These are phyloP conservation scores for Aethes cnicana DNA, from an alignment of 2,888 invertebrate species.

Conservation along the genomic window DNA sequence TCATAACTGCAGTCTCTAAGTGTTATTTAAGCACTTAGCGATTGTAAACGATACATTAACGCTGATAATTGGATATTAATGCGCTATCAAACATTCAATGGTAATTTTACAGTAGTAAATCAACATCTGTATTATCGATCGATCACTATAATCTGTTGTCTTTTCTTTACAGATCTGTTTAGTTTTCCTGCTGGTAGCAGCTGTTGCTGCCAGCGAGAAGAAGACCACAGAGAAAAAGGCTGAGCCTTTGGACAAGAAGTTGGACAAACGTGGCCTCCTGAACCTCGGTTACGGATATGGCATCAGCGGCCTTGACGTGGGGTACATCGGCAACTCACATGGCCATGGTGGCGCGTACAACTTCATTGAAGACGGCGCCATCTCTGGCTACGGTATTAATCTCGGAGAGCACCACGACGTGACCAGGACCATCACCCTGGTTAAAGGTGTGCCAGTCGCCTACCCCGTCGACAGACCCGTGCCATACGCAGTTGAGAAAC, in stretches of 20 bases:
- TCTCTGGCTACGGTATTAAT: conserved; percentile 48
- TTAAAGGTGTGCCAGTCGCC: conserved; percentile 85
- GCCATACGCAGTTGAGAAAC: conserved; percentile 85
- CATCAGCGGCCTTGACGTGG: conserved; percentile 87
- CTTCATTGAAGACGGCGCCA: conserved; percentile 56
- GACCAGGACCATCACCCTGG: conserved; percentile 85
- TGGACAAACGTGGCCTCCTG: conserved; percentile 91
- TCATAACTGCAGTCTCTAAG: conserved; percentile 27
- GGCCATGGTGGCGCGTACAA: conserved; percentile 81
- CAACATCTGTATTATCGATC: background rate
- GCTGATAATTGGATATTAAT: conserved; percentile 11
- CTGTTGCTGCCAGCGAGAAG: conserved; percentile 87
- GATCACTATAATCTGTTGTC: background rate
- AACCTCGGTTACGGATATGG: conserved; percentile 92
- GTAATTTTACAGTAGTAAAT: background rate
- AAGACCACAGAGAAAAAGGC: conserved; percentile 81
- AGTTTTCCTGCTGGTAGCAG: conserved; percentile 89
- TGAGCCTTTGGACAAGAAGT: conserved; percentile 87
- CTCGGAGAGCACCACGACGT: conserved; percentile 76
- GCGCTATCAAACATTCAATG: background rate
- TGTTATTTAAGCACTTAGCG: conserved; percentile 26
- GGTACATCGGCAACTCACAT: conserved; percentile 85
- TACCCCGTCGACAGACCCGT: conserved; percentile 85
- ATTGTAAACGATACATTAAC: conserved; percentile 25
- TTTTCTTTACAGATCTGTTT: conserved; percentile 83